Percentiles rank a stretch among this genome's conserved stretches.
phyloP scores from a whole-genome alignment of 2,113 vertebrate genomes.

The Neodon shergylaensis region DNA sequence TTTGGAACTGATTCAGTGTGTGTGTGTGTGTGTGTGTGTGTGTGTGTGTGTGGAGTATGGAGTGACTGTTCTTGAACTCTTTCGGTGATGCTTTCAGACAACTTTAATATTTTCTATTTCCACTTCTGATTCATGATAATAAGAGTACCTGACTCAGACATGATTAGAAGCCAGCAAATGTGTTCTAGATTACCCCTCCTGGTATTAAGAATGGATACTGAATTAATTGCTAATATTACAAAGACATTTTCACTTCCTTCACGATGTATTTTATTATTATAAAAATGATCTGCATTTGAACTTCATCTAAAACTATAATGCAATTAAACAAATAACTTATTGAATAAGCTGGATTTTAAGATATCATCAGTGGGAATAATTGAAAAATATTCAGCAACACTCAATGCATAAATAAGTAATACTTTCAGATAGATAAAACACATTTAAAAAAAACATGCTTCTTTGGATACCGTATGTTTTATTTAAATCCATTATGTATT shows the following conservation, averaged over 20 bases:
- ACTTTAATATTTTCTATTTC: not conserved
- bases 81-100: not conserved
- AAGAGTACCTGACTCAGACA: not conserved
- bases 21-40: no score
- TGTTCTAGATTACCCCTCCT: not conserved
- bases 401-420: not conserved
- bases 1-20: not conserved
- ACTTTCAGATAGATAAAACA: not conserved
- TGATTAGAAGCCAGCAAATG: not conserved
- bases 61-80: not conserved
- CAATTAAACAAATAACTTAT: not conserved
- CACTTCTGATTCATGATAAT: not conserved
- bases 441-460: not conserved
- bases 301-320: not conserved
- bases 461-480: not conserved
- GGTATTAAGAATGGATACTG: not conserved
- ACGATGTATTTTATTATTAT: not conserved
- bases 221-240: not conserved
- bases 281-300: not conserved
- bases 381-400: not conserved
- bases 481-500: no score
- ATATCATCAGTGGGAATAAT: not conserved
- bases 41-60: not conserved
- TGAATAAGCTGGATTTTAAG: not conserved
- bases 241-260: not conserved